These are phyloP conservation scores for Eudemis profundana DNA, from an alignment of 2,888 invertebrate genomes.

Conservation along the genomic window DNA sequence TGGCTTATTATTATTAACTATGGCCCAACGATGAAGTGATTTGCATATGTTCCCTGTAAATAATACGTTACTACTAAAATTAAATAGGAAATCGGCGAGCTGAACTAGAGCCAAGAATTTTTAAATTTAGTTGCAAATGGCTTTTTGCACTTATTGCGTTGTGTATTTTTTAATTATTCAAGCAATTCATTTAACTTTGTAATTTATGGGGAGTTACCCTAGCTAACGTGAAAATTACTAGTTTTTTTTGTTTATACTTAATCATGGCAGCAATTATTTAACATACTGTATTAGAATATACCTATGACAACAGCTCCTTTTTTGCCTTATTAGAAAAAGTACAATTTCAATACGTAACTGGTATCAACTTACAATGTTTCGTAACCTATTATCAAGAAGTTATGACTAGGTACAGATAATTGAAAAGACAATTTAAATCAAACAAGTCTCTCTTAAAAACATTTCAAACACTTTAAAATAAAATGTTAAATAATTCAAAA, in stretches of 20 bases:
- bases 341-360: too few relatives aligned
- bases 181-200: background rate
- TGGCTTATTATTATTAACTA: conserved; percentile 52
- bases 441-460: background rate
- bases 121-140: conserved; percentile 7
- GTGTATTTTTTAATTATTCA: conserved; percentile 1
- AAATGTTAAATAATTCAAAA: conserved; percentile 34
- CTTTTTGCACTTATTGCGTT: background rate
- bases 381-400: too few relatives aligned
- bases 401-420: too few relatives aligned
- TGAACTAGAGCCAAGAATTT: conserved; percentile 8
- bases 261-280: too few relatives aligned
- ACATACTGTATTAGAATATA: too few relatives aligned
- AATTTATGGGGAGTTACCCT: background rate
- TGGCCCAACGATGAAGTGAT: conserved; percentile 67
- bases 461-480: background rate
- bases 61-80: conserved; percentile 51
- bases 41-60: conserved; percentile 68
- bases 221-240: background rate
- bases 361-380: too few relatives aligned
- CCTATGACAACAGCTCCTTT: too few relatives aligned
- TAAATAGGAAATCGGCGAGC: background rate
- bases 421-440: background rate
- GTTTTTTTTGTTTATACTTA: background rate
- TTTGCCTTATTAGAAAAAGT: too few relatives aligned